Evolutionary conservation across 2,797 vertebrate species (phyloP), one percentile per base, ranked within the genome.

Genomic region (Cuniculus paca): DNA sequence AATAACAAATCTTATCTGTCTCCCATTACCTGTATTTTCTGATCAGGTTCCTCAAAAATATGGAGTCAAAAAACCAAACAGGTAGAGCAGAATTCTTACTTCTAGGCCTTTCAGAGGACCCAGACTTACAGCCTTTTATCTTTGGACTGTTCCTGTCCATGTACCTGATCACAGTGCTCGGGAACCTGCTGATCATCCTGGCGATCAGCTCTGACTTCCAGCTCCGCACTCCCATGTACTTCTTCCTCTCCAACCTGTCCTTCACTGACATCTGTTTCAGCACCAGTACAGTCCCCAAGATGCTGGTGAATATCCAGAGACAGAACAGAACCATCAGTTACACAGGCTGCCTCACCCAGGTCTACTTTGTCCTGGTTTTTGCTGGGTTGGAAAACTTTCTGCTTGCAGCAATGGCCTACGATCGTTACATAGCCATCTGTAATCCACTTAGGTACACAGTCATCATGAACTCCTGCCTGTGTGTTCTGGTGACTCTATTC

Each of bases 91-190:
- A 84, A 48, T 96, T 98, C n/a, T 45, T 94, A 26, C 88, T 98
- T 52, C 31, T 91, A 78, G 94, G 96, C 8, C 95, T 97, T n/a
- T 93, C 94, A 2, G 94, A 39, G 14, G 39, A 90, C 28, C 74
- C 45, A 17, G 26, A 31, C 2, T 28, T 34, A 28, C 74, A 77
- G 45, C 45, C 74, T 14, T 0, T 77, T 9, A 16, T 77, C 45
- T 77, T 77, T 48, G 45, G 45, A 2, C 45, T 77, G 6, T 77
- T 77, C 74, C 74, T 77, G 74, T 17, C 28, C 74, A 50, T 50
- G 28, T 77, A 77, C 74, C 45, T 77, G 28, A 6, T 50, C 28
- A 77, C 45, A 6, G 74, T 50, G 45, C 26, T 50, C 0, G 74
- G 74, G 28, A 77, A 77, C 16, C 45, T 77, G 45, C 26, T 77